Evolutionary conservation across 2,113 vertebrate genomes (phyloP).

Genomic region (Cariama cristata): DNA sequence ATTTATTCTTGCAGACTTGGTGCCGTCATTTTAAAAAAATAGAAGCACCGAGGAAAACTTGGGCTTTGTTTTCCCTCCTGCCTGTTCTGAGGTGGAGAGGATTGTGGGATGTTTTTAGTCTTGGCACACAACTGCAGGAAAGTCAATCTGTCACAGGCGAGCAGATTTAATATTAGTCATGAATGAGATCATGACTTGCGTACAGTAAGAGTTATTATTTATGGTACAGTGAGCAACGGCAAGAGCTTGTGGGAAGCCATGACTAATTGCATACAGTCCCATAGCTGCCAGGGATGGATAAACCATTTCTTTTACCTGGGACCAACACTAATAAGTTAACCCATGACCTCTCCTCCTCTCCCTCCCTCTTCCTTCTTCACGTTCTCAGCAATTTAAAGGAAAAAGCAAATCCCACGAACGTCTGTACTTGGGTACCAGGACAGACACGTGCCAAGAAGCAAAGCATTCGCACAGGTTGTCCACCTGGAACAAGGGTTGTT

Average conservation of each 20-base stretch:
- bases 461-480: neutral
- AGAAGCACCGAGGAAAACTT: neutral
- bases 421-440: neutral
- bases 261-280: neutral
- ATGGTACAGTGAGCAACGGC: neutral
- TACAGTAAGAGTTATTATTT: slow-evolving; percentile 50
- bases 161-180: slow-evolving; percentile 31
- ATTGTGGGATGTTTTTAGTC: neutral
- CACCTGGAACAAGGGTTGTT: neutral
- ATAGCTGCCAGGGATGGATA: neutral
- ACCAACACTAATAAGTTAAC: neutral
- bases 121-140: neutral
- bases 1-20: neutral
- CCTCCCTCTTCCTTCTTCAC: neutral
- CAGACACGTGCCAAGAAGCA: neutral
- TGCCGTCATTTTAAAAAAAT: neutral
- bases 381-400: neutral
- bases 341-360: neutral
- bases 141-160: neutral
- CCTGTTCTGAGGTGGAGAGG: neutral
- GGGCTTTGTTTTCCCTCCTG: neutral
- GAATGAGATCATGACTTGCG: slow-evolving; percentile 20
- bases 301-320: neutral
- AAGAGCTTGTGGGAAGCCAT: neutral
- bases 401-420: neutral